Evolutionary conservation across 2,888 invertebrate genomes (phyloP).

Genomic region (Nemotelus nigrinus): DNA sequence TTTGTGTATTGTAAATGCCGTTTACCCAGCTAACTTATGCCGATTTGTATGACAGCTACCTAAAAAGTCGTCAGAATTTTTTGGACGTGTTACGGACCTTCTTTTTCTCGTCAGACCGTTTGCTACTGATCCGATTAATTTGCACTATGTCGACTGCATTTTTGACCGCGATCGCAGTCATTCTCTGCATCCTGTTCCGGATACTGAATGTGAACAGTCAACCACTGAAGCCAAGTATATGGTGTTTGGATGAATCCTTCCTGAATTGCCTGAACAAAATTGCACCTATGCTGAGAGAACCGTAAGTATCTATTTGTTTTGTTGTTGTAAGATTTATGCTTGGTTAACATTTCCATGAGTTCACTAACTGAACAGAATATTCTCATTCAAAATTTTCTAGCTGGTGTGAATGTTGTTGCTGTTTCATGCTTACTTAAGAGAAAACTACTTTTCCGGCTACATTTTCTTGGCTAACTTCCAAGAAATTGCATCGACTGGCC

Average conservation of each 20-base stretch:
- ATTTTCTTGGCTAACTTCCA: background rate
- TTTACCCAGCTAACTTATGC: constrained; percentile 51
- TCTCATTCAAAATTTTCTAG: background rate
- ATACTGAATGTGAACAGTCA: constrained; percentile 87
- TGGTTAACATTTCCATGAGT: background rate
- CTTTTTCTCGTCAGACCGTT: constrained; percentile 53
- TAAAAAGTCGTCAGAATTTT: constrained; percentile 52
- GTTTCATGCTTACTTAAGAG: no score
- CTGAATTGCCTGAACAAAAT: constrained; percentile 81
- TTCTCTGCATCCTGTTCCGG: constrained; percentile 83
- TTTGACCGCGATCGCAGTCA: constrained; percentile 81
- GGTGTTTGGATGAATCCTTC: constrained; percentile 80
- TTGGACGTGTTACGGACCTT: constrained; percentile 52
- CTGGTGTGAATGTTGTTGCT: no score
- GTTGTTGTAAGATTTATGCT: background rate
- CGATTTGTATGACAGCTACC: constrained; percentile 54
- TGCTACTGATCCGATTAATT: constrained; percentile 54
- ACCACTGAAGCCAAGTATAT: constrained; percentile 80
- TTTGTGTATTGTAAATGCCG: constrained; percentile 47
- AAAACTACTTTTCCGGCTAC: background rate
- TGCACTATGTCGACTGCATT: constrained; percentile 80
- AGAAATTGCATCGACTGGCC: background rate
- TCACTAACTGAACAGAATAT: background rate
- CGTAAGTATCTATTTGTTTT: constrained; percentile 72
- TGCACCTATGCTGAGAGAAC: constrained; percentile 80